Percentiles rank a stretch among this genome's conserved stretches.
Conservation (phyloP, 92 coral and sea anemone species). For the Zoanthus gigantus region DNA sequence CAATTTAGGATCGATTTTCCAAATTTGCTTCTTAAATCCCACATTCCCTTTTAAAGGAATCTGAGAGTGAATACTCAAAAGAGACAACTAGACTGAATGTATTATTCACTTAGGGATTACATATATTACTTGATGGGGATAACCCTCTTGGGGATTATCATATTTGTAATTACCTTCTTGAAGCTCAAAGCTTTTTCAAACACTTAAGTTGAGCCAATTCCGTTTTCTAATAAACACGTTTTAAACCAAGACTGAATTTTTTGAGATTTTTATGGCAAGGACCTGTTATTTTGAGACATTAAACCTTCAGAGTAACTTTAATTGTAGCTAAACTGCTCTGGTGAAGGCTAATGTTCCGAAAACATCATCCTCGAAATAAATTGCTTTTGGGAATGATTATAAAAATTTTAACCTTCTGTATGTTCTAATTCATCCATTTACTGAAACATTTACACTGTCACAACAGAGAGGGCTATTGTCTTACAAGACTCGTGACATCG, state of each 20-base stretch:
- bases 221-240: too few species aligned
- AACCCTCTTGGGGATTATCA: neutral
- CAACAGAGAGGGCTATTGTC: neutral
- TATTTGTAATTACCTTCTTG: neutral
- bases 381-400: too few species aligned
- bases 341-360: too few species aligned
- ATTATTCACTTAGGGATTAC: neutral
- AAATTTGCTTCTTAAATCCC: neutral
- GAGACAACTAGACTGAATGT: neutral
- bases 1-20: neutral
- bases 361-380: too few species aligned
- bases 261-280: too few species aligned
- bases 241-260: too few species aligned
- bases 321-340: too few species aligned
- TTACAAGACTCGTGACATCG: constrained; percentile 83
- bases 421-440: too few species aligned
- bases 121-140: neutral
- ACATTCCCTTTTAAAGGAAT: neutral
- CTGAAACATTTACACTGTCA: too few species aligned
- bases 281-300: too few species aligned
- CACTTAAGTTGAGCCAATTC: neutral
- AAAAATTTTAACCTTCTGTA: too few species aligned
- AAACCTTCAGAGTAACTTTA: too few species aligned
- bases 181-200: neutral
- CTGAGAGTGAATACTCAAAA: neutral